These are phyloP conservation scores for Halichondria panicea DNA, from an alignment of 37 sponge, comb jelly and placozoan genomes.

Conservation along the genomic window DNA sequence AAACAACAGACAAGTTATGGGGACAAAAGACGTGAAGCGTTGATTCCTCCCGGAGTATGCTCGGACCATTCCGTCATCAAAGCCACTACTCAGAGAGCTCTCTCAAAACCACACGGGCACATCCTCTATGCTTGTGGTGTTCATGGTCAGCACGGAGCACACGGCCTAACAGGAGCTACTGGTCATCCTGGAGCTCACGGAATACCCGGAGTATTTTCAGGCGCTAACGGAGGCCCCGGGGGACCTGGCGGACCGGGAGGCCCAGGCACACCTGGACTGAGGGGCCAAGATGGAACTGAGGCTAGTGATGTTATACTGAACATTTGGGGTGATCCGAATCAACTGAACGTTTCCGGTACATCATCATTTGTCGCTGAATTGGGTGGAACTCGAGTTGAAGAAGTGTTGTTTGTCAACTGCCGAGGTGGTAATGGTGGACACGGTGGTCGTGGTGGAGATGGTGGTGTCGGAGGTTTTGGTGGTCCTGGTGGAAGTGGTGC, in stretches of 20 bases:
- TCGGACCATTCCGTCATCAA: conserved; percentile 5
- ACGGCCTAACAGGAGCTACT: conserved; percentile 17
- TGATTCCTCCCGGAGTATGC: conserved; percentile 4
- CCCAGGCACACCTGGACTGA: neutral
- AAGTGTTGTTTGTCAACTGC: conserved; percentile 63
- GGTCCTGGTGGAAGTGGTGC: conserved; percentile 62
- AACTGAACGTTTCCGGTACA: conserved; percentile 27
- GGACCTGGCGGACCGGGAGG: conserved; percentile 52
- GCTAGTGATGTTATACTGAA: conserved; percentile 57
- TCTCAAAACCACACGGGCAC: conserved; percentile 33
- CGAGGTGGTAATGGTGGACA: conserved; percentile 69
- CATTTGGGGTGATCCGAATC: conserved; percentile 19
- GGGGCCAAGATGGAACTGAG: conserved; percentile 33
- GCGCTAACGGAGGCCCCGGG: conserved; percentile 39
- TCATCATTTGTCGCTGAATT: conserved; percentile 26
- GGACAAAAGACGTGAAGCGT: neutral
- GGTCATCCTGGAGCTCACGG: conserved; percentile 35
- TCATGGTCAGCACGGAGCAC: conserved; percentile 38
- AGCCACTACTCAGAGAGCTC: conserved; percentile 28
- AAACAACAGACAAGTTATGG: neutral
- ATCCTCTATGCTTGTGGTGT: conserved; percentile 35
- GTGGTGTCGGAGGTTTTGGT: conserved; percentile 66
- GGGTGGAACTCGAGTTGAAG: conserved; percentile 49
- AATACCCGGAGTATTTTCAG: neutral
- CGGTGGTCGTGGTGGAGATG: conserved; percentile 64